Base-by-base conservation (phyloP, 1,140 invertebrate species). In the Hirudo medicinalis region DNA sequence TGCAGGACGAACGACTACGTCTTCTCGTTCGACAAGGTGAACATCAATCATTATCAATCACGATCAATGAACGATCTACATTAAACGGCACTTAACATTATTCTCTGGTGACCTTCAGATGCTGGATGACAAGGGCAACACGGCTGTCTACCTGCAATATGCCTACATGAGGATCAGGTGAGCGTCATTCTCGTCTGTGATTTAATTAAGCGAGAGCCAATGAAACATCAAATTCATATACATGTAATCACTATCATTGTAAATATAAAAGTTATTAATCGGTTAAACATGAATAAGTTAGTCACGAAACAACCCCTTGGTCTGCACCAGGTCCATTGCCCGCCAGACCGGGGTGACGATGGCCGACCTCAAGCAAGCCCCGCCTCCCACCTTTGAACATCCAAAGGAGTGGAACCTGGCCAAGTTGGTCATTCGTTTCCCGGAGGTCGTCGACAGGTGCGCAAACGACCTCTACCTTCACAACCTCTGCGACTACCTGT, bases 61-160 rank as follows among this genome's bases (percentile, higher is more conserved):
- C n/a, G n/a, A n/a, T n/a, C n/a, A n/a, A n/a, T n/a, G n/a, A n/a
- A n/a, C n/a, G 43, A 36, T 63, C 69, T 20, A 36, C 32, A 53
- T 63, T 63, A 11, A 63, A 6, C 15, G 29, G 22, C 13, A 5
- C 43, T 63, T 4, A 63, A 63, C 8, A 63, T 25, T 57, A 25
- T 11, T 25, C 57, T 3, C 32, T 36, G 32, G 57, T 32, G 71
- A 36, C 36, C 79, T 78, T 68, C 77, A 91, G 86, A 99, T 99
- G 97, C 84, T 99, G 49, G 94, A 99, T 77, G 96, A 99, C 80
- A 90, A 91, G 81, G 97, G 97, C 2, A 99, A 99, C 78, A 99
- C 97, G 8, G 97, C 97, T 1, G 94, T 97, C 0, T 99, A 99
- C 81, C 83, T 99, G 4, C 81, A 99, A 6, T 99, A 99, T 82